Conservation (phyloP, 2,113 vertebrate genomes). For the Calidris pugnax region DNA sequence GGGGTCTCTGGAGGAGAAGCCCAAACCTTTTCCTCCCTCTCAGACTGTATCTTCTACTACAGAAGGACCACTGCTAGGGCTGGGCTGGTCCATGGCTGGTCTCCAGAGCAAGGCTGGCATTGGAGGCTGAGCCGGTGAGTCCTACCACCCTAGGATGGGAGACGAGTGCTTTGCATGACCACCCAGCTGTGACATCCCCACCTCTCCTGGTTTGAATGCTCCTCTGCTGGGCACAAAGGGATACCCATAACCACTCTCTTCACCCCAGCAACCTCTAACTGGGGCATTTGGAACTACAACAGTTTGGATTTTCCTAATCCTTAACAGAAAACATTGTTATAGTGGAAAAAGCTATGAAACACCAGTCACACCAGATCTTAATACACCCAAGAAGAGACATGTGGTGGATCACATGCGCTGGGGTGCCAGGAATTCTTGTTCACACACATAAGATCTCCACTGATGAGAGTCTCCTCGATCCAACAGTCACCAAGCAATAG, state of each 20-base stretch:
- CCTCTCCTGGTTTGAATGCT: background rate
- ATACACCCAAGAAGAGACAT: background rate
- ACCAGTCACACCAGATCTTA: background rate
- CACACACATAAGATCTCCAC: rapidly evolving
- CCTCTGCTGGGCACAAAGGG: background rate
- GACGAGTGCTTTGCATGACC: background rate
- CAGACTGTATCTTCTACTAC: background rate
- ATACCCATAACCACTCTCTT: rapidly evolving
- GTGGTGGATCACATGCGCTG: rapidly evolving
- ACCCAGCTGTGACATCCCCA: rapidly evolving
- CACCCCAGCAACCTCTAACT: background rate
- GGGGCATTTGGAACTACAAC: background rate
- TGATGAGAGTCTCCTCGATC: background rate
- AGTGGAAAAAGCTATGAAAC: background rate
- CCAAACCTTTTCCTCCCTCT: background rate
- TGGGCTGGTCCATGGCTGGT: background rate
- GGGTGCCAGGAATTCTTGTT: background rate
- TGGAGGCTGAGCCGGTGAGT: background rate
- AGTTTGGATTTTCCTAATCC: background rate
- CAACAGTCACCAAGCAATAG: background rate
- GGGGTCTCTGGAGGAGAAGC: background rate
- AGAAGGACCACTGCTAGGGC: background rate
- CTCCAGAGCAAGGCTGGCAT: background rate
- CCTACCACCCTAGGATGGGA: background rate
- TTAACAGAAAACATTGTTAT: background rate